phyloP scores from a whole-genome alignment of 2,888 invertebrate species.

The Sylvicola cinctus region DNA sequence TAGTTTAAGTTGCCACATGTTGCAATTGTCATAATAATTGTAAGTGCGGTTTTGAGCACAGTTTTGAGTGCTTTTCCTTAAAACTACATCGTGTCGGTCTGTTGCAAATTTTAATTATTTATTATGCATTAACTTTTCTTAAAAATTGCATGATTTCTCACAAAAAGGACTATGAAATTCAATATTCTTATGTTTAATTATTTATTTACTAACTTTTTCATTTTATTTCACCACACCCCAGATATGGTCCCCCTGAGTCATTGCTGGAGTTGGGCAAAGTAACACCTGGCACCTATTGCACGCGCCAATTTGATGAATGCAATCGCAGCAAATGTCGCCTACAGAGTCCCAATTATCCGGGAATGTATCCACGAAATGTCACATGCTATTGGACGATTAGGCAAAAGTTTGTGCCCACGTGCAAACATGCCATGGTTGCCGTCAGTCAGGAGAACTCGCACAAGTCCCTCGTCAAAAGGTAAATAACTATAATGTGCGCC shows the following conservation, averaged over 20 bases:
- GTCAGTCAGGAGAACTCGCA: slow-evolving; percentile 57
- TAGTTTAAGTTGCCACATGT: too few species aligned
- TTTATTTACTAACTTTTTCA: not conserved
- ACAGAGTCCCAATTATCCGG: slow-evolving; percentile 81
- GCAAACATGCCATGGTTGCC: slow-evolving; percentile 80
- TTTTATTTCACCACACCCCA: slow-evolving; percentile 10
- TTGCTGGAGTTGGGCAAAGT: slow-evolving; percentile 68
- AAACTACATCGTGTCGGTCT: too few species aligned
- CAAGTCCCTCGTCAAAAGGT: slow-evolving; percentile 25
- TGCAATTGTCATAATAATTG: too few species aligned
- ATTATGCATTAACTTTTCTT: too few species aligned
- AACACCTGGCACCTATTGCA: slow-evolving; percentile 66
- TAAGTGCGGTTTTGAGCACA: too few species aligned
- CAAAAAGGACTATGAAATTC: not conserved
- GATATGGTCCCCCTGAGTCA: slow-evolving; percentile 54
- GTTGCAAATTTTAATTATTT: too few species aligned
- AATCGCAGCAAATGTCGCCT: slow-evolving; percentile 66
- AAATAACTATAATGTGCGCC: too few species aligned
- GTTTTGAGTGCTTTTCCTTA: too few species aligned
- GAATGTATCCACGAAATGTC: slow-evolving; percentile 60
- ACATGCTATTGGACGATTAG: slow-evolving; percentile 78
- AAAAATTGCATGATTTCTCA: too few species aligned
- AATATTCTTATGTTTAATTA: not conserved
- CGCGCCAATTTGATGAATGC: slow-evolving; percentile 69
- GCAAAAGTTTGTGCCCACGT: slow-evolving; percentile 68